phyloP scores from a whole-genome alignment of 2,113 vertebrate species.

The Sander lucioperca region DNA sequence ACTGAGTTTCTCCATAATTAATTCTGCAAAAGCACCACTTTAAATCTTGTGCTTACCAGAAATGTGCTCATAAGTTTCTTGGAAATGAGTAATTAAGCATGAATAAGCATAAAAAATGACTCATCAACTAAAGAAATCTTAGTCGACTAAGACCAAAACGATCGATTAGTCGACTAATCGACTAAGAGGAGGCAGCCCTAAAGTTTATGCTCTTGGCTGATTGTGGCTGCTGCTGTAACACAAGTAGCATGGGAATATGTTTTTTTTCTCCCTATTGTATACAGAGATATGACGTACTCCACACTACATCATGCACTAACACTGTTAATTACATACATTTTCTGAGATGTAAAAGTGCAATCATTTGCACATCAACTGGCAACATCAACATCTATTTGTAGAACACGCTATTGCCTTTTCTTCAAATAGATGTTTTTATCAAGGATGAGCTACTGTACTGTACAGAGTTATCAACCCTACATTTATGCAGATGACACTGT shows the following conservation, averaged over 20 bases:
- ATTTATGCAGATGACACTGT: constrained; percentile 24
- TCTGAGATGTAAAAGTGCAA: constrained; percentile 17
- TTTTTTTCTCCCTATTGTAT: not conserved
- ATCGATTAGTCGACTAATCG: no score
- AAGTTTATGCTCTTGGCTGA: not conserved
- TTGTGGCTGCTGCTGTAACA: not conserved
- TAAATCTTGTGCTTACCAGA: no score
- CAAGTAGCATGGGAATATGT: not conserved
- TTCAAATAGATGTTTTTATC: constrained; percentile 48
- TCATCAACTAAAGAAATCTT: no score
- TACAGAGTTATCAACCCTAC: not conserved
- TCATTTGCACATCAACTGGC: constrained; percentile 5
- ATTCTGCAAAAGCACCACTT: no score
- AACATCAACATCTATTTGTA: constrained; percentile 13
- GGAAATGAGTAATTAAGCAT: no score
- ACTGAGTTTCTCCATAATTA: no score
- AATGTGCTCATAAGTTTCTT: no score
- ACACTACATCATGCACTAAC: not conserved
- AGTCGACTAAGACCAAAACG: no score
- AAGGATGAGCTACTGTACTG: not conserved
- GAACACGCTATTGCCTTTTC: constrained; percentile 21
- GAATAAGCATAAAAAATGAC: no score
- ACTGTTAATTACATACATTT: constrained; percentile 8
- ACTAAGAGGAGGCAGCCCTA: no score
- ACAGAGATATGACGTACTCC: not conserved